Evolutionary conservation across 2,888 invertebrate species (phyloP), one percentile per base, ranked within the genome.

Genomic region (Syritta pipiens): DNA sequence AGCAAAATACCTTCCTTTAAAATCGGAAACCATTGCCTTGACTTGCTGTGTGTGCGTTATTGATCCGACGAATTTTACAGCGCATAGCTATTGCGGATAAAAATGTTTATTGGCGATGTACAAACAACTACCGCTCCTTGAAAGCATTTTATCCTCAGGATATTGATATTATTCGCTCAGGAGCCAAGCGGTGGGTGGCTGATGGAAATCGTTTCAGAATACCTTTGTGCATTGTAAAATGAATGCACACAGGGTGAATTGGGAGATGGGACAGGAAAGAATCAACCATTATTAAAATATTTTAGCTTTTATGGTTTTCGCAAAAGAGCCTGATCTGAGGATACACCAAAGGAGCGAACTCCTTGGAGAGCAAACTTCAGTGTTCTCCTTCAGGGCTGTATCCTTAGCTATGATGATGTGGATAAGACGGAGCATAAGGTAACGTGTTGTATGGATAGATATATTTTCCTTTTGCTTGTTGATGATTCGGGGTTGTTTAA

Each of bases 191-290:
- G 19, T 53, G 14, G 57, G 32, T 12, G 63, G 71, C 48, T 55
- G 59, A 48, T 69, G 76, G 67, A 35, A 62, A 74, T 74, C 74
- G 79, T n/a, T 87, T 87, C 85, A 86, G 86, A 84, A 86, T 87
- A 87, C 87, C 87, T 87, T 87, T 86, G 87, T 86, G 87, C 86
- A 86, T 86, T 85, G 84, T 86, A 86, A 87, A 86, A 86, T 84
- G 85, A 84, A 86, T 86, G 86, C 86, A 83, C 83, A 79, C 44
- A 32, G 46, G 67, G 48, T 22, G 35, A 32, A 46, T n/a, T 49
- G 22, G 17, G 20, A 10, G 22, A 10, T 6, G 26, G 42, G 10
- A 12, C 46, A 51, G 48, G 48, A n/a, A 4, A 51, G 60, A 48
- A 74, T 62, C 79, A 67, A 74, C 79, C 79, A 57, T 79, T 79